Percentiles rank a stretch among this genome's conserved stretches.
These are phyloP conservation scores for Pelmatolapia mariae DNA, from an alignment of 2,113 vertebrate species.

Conservation along the genomic window DNA sequence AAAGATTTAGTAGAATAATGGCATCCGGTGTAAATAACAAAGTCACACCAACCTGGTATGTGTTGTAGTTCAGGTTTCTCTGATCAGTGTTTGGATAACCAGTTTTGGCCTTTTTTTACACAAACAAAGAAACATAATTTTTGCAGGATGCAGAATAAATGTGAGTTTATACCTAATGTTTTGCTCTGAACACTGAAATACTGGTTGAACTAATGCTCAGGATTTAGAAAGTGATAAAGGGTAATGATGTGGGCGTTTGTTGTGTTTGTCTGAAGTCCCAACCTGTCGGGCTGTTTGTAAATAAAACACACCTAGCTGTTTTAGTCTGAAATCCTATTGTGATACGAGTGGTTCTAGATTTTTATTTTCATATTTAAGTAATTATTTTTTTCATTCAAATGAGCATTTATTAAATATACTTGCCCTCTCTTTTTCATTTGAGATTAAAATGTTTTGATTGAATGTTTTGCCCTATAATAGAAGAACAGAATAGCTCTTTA, in stretches of 20 bases:
- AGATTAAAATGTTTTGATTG: not conserved
- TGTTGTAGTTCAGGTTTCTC: not conserved
- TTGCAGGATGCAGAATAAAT: not conserved
- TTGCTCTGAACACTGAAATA: not conserved
- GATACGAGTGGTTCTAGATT: not conserved
- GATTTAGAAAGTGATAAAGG: not conserved
- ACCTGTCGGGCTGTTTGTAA: not conserved
- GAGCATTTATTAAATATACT: not conserved
- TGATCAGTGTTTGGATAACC: not conserved
- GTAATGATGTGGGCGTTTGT: not conserved
- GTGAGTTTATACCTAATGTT: not conserved
- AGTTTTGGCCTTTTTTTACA: not conserved
- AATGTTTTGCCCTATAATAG: not conserved
- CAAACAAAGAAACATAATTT: not conserved
- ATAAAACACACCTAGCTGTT: not conserved
- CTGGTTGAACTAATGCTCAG: not conserved
- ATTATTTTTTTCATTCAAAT: not conserved
- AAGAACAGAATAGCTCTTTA: not conserved
- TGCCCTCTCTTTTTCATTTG: not conserved
- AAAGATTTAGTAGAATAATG: accelerated
- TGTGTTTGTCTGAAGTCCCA: not conserved
- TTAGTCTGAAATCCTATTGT: not conserved
- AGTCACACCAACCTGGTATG: not conserved
- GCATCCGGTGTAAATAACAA: not conserved
- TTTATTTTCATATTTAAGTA: not conserved